Conservation (phyloP, 1,140 invertebrate genomes). For the Lordiphosa stackelbergi region DNA sequence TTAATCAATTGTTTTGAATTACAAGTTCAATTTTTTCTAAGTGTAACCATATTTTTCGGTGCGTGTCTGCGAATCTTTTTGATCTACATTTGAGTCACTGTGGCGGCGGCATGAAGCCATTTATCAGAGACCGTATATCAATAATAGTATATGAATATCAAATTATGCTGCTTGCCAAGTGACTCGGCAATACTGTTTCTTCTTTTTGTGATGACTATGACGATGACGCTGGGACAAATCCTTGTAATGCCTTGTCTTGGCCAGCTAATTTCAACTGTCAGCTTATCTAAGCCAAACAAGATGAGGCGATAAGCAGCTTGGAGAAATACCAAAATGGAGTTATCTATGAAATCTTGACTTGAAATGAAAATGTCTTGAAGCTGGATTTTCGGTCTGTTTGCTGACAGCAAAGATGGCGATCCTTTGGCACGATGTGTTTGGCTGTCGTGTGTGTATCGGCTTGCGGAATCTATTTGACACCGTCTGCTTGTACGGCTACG, state of each 20-base stretch:
- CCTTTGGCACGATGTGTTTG: conserved; percentile 34
- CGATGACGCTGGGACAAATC: conserved; percentile 37
- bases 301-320: conserved; percentile 43
- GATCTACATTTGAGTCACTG: conserved; percentile 57
- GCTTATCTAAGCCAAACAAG: conserved; percentile 67
- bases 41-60: background rate
- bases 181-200: conserved; percentile 37
- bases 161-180: conserved; percentile 33
- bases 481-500: conserved; percentile 33
- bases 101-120: conserved; percentile 29
- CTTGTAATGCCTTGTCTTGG: conserved; percentile 66
- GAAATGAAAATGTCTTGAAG: conserved; percentile 63
- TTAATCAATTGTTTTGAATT: too few relatives aligned
- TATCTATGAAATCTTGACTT: conserved; percentile 63
- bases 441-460: conserved; percentile 62
- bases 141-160: conserved; percentile 64
- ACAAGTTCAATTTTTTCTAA: too few relatives aligned
- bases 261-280: conserved; percentile 76
- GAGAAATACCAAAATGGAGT: conserved; percentile 14
- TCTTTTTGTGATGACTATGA: background rate
- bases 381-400: conserved; percentile 19
- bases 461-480: conserved; percentile 72
- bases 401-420: conserved; percentile 51
- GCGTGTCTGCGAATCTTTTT: conserved; percentile 53
- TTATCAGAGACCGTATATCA: conserved; percentile 70